Evolutionary conservation across 2,888 invertebrate genomes (phyloP).

Genomic region (Hanleya hanleyi): DNA sequence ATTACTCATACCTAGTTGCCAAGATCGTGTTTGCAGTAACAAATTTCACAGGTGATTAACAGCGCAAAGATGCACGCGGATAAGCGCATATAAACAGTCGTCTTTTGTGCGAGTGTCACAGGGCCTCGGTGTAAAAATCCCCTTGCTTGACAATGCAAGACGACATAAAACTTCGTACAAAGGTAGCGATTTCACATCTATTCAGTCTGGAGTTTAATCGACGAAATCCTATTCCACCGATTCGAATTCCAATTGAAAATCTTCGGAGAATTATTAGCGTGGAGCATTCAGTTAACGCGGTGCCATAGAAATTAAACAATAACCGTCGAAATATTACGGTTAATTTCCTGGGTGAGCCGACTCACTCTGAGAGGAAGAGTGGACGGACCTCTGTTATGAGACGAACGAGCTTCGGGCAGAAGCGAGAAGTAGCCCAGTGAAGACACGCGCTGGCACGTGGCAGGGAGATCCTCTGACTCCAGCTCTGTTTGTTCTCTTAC

Average conservation of each 20-base stretch:
- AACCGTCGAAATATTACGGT: conserved; percentile 1
- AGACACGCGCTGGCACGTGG: neutral
- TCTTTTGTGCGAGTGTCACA: neutral
- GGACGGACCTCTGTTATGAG: no score
- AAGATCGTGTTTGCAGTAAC: no score
- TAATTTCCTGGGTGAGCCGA: neutral
- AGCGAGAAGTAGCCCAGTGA: no score
- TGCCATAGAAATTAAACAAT: neutral
- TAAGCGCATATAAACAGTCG: no score
- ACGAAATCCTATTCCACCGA: neutral
- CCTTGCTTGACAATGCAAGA: neutral
- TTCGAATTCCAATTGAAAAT: neutral
- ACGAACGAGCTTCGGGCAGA: no score
- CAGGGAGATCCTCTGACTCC: neutral
- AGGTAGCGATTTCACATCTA: conserved; percentile 1
- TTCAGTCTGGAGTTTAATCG: neutral
- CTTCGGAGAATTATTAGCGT: neutral
- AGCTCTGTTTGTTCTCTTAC: neutral
- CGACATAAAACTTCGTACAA: neutral
- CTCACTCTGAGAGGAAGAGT: neutral
- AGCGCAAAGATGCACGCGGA: no score
- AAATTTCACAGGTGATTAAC: no score
- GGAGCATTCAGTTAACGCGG: neutral
- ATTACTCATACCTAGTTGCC: no score
- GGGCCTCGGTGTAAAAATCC: neutral